Evolutionary conservation across 37 sponge, comb jelly and placozoan species (phyloP).

Genomic region (Halisarca cf. caerulea): DNA sequence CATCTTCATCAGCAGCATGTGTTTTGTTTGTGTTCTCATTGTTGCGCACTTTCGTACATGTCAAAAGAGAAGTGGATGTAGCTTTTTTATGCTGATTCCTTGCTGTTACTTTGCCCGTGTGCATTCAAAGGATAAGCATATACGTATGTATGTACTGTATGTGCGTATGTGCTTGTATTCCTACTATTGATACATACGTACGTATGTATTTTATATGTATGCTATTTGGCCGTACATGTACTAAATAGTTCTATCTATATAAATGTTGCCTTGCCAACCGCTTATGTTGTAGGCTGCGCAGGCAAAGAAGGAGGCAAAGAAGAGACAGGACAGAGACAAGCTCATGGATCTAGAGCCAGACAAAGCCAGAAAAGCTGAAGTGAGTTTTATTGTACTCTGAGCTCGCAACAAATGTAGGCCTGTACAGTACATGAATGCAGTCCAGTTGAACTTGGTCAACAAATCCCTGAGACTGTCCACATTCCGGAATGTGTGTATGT

Average conservation of each 20-base stretch:
- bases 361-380: conserved; percentile 77
- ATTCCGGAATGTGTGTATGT: too few relatives aligned
- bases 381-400: too few relatives aligned
- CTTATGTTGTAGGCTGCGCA: conserved; percentile 67
- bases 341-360: conserved; percentile 70
- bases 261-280: neutral
- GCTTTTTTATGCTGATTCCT: neutral
- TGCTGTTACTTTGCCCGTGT: neutral
- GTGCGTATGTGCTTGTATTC: neutral
- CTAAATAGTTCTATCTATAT: neutral
- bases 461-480: too few relatives aligned
- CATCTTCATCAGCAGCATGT: neutral
- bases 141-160: too few relatives aligned
- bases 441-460: too few relatives aligned
- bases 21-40: neutral
- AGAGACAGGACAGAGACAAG: conserved; percentile 74
- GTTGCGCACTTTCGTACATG: neutral
- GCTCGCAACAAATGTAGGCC: too few relatives aligned
- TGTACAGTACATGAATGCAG: too few relatives aligned
- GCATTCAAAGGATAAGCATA: too few relatives aligned
- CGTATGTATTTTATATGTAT: neutral
- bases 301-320: conserved; percentile 71
- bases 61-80: neutral
- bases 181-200: neutral
- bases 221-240: neutral